These are phyloP conservation scores for Musca domestica DNA, from an alignment of 1,140 invertebrate species.

Conservation along the genomic window DNA sequence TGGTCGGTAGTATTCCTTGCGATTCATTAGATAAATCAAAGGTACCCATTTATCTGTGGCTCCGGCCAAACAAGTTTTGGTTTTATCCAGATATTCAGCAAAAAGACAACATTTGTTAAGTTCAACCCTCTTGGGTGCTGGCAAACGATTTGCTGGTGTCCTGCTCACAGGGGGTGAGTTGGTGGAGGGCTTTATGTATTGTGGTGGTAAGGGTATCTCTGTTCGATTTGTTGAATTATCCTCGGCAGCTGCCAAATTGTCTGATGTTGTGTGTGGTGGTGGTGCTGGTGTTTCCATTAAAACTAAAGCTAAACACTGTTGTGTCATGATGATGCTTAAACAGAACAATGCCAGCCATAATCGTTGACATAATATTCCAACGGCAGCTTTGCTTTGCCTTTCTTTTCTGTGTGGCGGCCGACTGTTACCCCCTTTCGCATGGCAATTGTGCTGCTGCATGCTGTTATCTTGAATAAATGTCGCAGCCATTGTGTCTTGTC, in stretches of 20 bases:
- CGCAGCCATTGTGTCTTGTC: too few species aligned
- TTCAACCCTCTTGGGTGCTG: constrained; percentile 35
- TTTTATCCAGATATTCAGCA: constrained; percentile 42
- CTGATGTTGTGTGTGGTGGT: background rate
- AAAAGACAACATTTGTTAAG: constrained; percentile 52
- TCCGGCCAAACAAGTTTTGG: constrained; percentile 39
- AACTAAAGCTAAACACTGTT: constrained; percentile 11
- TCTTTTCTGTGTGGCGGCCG: too few species aligned
- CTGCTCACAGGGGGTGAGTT: background rate
- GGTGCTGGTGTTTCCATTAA: constrained; percentile 11
- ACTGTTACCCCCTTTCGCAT: too few species aligned
- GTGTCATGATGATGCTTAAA: background rate
- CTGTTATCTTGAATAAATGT: too few species aligned
- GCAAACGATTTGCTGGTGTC: constrained; percentile 6
- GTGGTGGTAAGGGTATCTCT: background rate
- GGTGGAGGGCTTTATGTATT: background rate
- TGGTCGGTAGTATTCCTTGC: constrained; percentile 38
- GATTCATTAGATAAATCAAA: constrained; percentile 39
- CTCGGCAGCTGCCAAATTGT: background rate
- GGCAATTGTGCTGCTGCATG: too few species aligned
- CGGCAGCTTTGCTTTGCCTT: too few species aligned
- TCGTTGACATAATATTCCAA: background rate
- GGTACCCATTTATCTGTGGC: constrained; percentile 43
- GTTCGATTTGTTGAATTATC: constrained; percentile 8
- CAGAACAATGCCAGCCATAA: background rate